Base-by-base conservation (phyloP, 2,888 invertebrate species). In the Morpho helenor region DNA sequence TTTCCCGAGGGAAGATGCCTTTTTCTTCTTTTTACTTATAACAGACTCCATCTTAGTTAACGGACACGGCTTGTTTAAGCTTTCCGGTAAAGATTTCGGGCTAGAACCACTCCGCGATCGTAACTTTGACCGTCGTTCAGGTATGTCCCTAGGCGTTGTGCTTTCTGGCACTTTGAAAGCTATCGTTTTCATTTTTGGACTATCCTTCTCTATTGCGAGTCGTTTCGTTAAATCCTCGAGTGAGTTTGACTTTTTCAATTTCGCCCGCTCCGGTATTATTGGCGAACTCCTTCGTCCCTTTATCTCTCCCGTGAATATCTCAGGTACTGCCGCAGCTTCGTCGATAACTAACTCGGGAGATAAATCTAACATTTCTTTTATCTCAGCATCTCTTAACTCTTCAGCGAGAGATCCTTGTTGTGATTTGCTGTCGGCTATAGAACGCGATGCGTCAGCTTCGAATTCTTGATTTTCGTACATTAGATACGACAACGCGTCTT, bases 51-150 rank as follows among this genome's bases (percentile, higher is more conserved):
- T 76, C 73, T 86, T 88, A 0, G 76, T 49, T 7, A 89, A 56
- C 0, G 87, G 86, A 10, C 80, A 83, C 0, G 86, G 87, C 48
- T 86, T 88, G 57, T 84, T 87, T 10, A 90, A 61, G 44, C 83
- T 80, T 44, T 91, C 91, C 0, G 90, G 90, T n/a, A 91, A 64
- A 0, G 88, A 87, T 74, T 91, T 91, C 0, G 91, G 91, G 63
- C 90, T 91, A 0, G 87, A 84, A 0, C 90, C 88, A 16, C 83
- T 84, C 46, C 87, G 68, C 0, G 84, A 73, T 0, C 88, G 74
- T 0, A 89, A 61, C 62, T 87, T 84, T 0, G 73, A 57, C 23
- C 84, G 64, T 9, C 84, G 69, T 52, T 86, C 83, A 0, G 91
- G 91, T 59, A 91, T 91, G 55, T 89, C 89, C 22, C 88, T 68